Conservation (phyloP, 37 sponge, comb jelly and placozoan species). For the Chondrilla cf. caribensis region DNA sequence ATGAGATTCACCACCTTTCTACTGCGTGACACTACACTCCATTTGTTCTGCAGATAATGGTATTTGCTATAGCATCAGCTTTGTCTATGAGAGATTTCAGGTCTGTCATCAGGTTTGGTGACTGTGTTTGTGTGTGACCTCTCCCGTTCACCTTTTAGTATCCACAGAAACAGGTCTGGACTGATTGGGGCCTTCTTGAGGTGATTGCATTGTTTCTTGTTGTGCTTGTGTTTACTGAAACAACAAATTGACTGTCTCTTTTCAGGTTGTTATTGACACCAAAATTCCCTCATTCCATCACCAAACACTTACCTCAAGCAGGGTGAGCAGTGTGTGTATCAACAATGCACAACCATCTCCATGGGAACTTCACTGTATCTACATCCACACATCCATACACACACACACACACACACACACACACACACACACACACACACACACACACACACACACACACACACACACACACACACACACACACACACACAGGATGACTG, state of each 20-base stretch:
- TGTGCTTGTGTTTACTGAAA: background rate
- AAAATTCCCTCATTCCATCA: background rate
- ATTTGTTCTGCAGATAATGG: background rate
- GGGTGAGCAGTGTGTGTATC: too few species aligned
- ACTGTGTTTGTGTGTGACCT: background rate
- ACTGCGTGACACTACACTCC: background rate
- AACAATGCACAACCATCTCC: too few species aligned
- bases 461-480: constrained; percentile 27
- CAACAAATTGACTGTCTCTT: background rate
- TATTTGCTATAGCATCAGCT: constrained; percentile 13
- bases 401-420: background rate
- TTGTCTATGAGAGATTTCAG: background rate
- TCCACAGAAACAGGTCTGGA: background rate
- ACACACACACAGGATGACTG: constrained; percentile 12
- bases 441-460: constrained; percentile 27
- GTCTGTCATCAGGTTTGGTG: background rate
- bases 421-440: constrained; percentile 20
- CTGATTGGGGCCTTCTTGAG: constrained; percentile 20
- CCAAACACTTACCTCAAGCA: too few species aligned
- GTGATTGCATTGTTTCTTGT: background rate
- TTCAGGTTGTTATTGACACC: constrained; percentile 16
- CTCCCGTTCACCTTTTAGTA: background rate
- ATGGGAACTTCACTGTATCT: too few species aligned
- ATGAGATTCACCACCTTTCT: background rate
- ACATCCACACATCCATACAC: too few species aligned